Conservation (phyloP, 2,888 invertebrate species). For the Peribatodes rhomboidaria region DNA sequence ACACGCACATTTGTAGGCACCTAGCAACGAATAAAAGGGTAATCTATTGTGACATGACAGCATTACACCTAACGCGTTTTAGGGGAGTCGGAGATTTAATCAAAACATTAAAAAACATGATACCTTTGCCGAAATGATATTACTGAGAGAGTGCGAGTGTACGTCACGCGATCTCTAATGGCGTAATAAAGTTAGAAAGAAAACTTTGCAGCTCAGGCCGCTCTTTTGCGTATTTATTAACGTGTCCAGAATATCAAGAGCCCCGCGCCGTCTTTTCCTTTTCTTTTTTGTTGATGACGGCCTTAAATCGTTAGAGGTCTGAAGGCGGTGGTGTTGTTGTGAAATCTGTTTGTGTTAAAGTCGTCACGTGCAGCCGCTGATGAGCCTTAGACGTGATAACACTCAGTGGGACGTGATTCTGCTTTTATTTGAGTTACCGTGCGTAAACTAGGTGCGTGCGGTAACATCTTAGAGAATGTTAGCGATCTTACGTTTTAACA, state of each 20-base stretch:
- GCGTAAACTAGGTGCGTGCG: conserved; percentile 59
- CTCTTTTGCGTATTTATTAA: conserved; percentile 84
- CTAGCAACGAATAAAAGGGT: conserved; percentile 40
- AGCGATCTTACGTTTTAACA: conserved; percentile 8
- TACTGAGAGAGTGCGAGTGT: conserved; percentile 74
- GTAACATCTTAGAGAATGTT: conserved; percentile 26
- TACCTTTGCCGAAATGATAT: conserved; percentile 73
- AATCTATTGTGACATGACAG: conserved; percentile 45
- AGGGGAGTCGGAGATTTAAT: conserved; percentile 42
- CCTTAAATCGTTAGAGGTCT: conserved; percentile 58
- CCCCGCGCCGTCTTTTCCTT: conserved; percentile 55
- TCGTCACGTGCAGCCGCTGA: conserved; percentile 85
- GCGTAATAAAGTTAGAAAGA: conserved; percentile 84
- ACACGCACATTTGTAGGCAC: conserved; percentile 42
- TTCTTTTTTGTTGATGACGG: conserved; percentile 54
- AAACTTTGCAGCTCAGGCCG: conserved; percentile 74
- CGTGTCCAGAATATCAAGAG: conserved; percentile 67
- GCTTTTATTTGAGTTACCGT: conserved; percentile 75
- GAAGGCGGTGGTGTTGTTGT: conserved; percentile 69
- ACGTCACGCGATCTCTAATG: conserved; percentile 83
- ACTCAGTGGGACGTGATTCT: conserved; percentile 83
- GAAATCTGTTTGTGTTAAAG: conserved; percentile 85
- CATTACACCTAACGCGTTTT: conserved; percentile 41
- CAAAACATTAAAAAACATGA: conserved; percentile 62
- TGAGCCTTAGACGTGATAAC: conserved; percentile 86